Conservation (phyloP, 2,888 invertebrate genomes). For the Priocnemis perturbator region DNA sequence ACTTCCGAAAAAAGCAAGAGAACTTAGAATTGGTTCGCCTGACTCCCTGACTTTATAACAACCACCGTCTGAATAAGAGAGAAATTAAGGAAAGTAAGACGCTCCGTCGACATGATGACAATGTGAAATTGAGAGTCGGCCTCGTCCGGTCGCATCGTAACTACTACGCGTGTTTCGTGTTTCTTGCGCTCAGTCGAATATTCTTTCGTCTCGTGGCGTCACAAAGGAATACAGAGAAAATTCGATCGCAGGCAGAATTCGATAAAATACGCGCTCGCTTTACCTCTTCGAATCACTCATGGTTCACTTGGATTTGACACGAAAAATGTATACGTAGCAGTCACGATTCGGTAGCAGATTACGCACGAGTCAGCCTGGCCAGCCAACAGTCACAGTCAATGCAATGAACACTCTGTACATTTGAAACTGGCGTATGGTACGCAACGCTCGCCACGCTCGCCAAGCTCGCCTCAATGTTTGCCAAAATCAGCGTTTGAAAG, state of each 20-base stretch:
- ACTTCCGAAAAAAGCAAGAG: not conserved
- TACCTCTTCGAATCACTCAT: constrained; percentile 72
- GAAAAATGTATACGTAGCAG: constrained; percentile 52
- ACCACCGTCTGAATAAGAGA: not conserved
- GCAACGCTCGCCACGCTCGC: constrained; percentile 23
- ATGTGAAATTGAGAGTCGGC: constrained; percentile 73
- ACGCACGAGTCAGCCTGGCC: constrained; percentile 46
- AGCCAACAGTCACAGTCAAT: constrained; percentile 42
- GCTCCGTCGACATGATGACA: constrained; percentile 75
- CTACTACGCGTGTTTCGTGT: constrained; percentile 18
- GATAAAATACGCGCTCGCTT: too few relatives aligned
- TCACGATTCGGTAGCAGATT: constrained; percentile 38
- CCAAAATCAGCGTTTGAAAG: constrained; percentile 25
- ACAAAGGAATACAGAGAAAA: too few relatives aligned
- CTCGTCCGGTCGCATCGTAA: constrained; percentile 48
- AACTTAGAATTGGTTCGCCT: not conserved
- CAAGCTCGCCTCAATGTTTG: too few relatives aligned
- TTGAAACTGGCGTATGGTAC: constrained; percentile 50
- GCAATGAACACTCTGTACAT: constrained; percentile 44
- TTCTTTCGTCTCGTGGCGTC: too few relatives aligned
- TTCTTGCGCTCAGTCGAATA: constrained; percentile 6
- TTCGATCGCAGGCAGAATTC: too few relatives aligned
- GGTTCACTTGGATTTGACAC: constrained; percentile 48
- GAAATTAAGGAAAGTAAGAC: constrained; percentile 50
- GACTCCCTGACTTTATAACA: not conserved